Percentiles rank a stretch among this genome's conserved stretches.
These are phyloP conservation scores for Phrynosoma platyrhinos DNA, from an alignment of 2,113 vertebrate genomes.

Conservation along the genomic window DNA sequence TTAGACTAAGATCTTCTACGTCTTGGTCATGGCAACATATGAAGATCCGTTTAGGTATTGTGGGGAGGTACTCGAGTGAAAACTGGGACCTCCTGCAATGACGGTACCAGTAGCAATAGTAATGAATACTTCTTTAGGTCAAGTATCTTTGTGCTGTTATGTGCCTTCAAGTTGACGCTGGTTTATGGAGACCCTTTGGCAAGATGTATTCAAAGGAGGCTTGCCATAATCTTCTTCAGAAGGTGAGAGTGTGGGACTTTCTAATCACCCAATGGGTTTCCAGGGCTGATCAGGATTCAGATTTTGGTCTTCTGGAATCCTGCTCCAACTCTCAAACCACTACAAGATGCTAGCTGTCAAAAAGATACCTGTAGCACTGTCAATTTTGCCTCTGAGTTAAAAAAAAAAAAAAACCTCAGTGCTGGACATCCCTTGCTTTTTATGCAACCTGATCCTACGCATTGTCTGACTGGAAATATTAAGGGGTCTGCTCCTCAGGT, in stretches of 20 bases:
- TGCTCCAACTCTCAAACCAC: no score
- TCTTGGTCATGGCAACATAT: no score
- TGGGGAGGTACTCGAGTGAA: rapidly evolving
- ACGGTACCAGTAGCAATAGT: not conserved
- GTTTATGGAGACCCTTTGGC: not conserved
- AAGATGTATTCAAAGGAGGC: no score
- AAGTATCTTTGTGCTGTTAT: not conserved
- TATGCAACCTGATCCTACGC: not conserved
- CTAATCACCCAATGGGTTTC: no score
- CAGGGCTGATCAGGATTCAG: no score
- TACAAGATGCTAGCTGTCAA: no score
- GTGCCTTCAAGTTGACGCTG: not conserved
- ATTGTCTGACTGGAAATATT: no score
- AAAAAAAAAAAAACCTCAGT: not conserved
- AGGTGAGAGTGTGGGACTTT: no score
- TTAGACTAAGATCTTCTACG: not conserved
- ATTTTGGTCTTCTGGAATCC: no score
- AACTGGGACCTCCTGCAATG: no score
- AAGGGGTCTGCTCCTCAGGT: not conserved
- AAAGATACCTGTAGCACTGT: not conserved
- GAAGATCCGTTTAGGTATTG: not conserved
- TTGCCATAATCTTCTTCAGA: no score
- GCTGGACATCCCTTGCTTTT: not conserved
- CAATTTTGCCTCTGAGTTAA: not conserved
- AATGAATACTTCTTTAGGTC: not conserved